Percentiles rank a stretch among this genome's conserved stretches.
phyloP scores from a whole-genome alignment of 2,888 invertebrate genomes.

The Gymnocheta viridis region DNA sequence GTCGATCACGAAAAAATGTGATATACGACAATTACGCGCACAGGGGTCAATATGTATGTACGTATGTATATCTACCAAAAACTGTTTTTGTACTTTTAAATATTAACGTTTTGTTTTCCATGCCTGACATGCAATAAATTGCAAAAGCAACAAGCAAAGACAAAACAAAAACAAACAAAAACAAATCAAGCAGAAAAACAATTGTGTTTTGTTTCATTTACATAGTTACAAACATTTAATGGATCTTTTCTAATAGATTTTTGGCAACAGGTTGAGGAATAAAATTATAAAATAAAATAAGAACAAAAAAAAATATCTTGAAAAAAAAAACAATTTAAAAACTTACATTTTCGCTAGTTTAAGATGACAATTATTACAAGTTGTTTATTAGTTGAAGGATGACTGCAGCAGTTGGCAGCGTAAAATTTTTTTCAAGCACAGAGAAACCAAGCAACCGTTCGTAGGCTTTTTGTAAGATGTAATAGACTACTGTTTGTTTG shows the following conservation, averaged over 20 bases:
- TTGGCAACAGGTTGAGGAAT: conserved; percentile 66
- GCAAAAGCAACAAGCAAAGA: conserved; percentile 14
- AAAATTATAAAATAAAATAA: conserved; percentile 33
- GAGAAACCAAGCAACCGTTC: conserved; percentile 30
- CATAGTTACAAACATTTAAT: conserved; percentile 51
- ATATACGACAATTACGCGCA: no score
- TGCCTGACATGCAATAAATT: conserved; percentile 28
- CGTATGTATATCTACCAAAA: no score
- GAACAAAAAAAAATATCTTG: conserved; percentile 30
- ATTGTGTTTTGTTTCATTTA: conserved; percentile 31
- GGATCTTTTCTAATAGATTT: conserved; percentile 56
- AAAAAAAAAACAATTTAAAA: conserved; percentile 30
- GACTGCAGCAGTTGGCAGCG: conserved; percentile 34
- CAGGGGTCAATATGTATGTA: no score
- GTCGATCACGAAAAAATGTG: no score
- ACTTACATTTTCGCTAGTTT: conserved; percentile 67
- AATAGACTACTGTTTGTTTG: neutral
- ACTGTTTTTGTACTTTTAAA: no score
- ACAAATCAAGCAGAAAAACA: conserved; percentile 61
- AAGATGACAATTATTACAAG: conserved; percentile 59
- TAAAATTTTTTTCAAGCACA: conserved; percentile 30
- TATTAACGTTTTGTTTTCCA: neutral
- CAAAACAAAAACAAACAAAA: neutral
- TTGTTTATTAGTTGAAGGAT: conserved; percentile 57
- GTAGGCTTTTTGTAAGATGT: conserved; percentile 12